These are phyloP conservation scores for Gobio gobio DNA, from an alignment of 2,113 vertebrate genomes.

Conservation along the genomic window DNA sequence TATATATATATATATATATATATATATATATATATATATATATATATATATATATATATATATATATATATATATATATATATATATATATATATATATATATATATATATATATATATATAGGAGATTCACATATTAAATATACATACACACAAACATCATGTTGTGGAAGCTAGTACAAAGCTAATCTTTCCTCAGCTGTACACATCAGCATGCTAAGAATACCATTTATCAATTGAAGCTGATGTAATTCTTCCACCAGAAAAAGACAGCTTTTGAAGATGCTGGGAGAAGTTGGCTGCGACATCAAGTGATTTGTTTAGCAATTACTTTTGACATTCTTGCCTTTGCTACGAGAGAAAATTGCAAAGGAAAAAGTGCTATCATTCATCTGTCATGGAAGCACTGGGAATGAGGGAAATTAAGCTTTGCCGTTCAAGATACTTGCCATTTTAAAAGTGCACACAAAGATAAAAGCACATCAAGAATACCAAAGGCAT, in stretches of 20 bases:
- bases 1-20: no score
- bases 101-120: no score
- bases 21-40: no score
- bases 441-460: constrained; percentile 51
- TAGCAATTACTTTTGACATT: constrained; percentile 62
- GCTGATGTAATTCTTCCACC: constrained; percentile 2
- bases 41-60: no score
- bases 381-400: constrained; percentile 45
- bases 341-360: constrained; percentile 59
- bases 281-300: constrained; percentile 64
- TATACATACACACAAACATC: not conserved
- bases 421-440: not conserved
- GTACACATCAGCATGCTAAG: constrained; percentile 5
- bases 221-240: constrained; percentile 19
- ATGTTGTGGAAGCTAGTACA: not conserved
- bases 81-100: no score
- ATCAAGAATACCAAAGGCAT: constrained; percentile 61
- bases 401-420: constrained; percentile 47
- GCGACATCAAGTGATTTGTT: constrained; percentile 62
- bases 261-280: constrained; percentile 61
- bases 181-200: constrained; percentile 4
- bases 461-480: constrained; percentile 63
- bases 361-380: constrained; percentile 54
- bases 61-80: no score
- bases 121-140: no score